These are phyloP conservation scores for Phasianus colchicus DNA, from an alignment of 2,113 vertebrate genomes.

Conservation along the genomic window DNA sequence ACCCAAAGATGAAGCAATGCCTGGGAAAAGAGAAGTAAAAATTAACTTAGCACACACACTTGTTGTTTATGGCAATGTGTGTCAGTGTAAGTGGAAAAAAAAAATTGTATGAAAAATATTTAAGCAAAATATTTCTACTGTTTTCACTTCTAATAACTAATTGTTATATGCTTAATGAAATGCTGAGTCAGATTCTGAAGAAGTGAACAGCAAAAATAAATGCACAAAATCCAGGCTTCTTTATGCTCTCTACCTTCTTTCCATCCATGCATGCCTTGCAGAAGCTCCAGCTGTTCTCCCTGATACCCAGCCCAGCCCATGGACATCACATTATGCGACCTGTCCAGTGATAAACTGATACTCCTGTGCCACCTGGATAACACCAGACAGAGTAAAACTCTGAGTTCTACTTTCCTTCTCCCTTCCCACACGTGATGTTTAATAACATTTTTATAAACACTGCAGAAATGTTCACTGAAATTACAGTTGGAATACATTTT, in stretches of 20 bases:
- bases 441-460: background rate
- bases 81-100: background rate
- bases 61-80: background rate
- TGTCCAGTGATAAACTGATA: background rate
- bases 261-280: background rate
- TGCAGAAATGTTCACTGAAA: background rate
- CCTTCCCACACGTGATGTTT: background rate
- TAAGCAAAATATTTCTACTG: too few species aligned
- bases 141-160: background rate
- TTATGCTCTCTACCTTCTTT: background rate
- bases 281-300: background rate
- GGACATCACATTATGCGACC: background rate
- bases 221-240: background rate
- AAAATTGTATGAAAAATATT: too few species aligned
- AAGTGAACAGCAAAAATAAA: background rate
- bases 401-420: background rate
- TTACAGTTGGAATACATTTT: background rate
- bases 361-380: background rate
- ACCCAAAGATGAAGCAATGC: constrained; percentile 96
- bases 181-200: background rate
- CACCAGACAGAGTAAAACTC: background rate
- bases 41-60: background rate
- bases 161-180: background rate
- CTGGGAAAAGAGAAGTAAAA: constrained; percentile 72
- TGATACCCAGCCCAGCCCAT: background rate